Conservation (phyloP, 2,113 vertebrate genomes). For the Ploceus nigricollis region DNA sequence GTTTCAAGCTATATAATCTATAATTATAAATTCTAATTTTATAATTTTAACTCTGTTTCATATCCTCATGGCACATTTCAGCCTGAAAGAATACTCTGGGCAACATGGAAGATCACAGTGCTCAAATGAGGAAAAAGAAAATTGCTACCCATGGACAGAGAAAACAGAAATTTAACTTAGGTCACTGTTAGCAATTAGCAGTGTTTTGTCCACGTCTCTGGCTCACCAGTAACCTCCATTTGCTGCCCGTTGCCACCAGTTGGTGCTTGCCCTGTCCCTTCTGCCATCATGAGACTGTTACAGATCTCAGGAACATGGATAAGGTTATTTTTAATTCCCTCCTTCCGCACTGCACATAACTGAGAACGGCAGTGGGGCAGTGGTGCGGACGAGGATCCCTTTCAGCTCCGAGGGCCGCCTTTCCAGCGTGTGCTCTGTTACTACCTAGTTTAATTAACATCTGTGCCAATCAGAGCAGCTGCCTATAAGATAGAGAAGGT, state of each 20-base stretch:
- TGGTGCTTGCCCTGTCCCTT: background rate
- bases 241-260: background rate
- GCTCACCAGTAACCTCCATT: background rate
- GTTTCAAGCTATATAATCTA: too few species aligned
- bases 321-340: background rate
- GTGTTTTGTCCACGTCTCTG: accelerated
- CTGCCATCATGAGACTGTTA: background rate
- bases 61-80: background rate
- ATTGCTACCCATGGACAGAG: background rate
- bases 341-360: background rate
- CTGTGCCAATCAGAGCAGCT: constrained; percentile 66
- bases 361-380: background rate
- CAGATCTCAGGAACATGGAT: background rate
- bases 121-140: background rate
- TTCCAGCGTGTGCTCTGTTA: background rate
- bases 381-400: background rate
- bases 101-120: background rate
- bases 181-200: background rate
- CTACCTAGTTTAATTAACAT: constrained; percentile 66
- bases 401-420: background rate
- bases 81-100: background rate
- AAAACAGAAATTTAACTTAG: background rate
- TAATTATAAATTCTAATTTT: too few species aligned
- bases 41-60: background rate
- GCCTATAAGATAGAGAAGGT: constrained; percentile 47